Base-by-base conservation (phyloP, 2,888 invertebrate species). In the Epirrita christyi region DNA sequence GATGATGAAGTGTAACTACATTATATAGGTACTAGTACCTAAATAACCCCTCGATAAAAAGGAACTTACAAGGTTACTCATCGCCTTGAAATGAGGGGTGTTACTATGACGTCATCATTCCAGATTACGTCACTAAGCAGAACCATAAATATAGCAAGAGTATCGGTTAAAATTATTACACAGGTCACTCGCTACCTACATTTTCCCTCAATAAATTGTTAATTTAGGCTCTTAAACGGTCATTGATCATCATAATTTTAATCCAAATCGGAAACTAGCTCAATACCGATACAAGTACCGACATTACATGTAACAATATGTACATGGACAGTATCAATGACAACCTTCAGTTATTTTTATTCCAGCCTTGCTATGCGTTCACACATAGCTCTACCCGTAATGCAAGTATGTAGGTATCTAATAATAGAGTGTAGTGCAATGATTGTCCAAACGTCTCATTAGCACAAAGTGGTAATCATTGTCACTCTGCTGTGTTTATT, bases 391-490 rank as follows among this genome's bases (percentile, higher is more conserved):
- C 21, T 44, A 34, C 44, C n/a, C 6, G 40, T 46, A 41, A 46
- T 46, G 55, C 45, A 36, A 27, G 49, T 44, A 9, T 7, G 2
- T 32, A 32, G 8, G n/a, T n/a, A n/a, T n/a, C 4, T 21, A 21
- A 41, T 21, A 41, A 41, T 42, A 42, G 32, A 37, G 44, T 46
- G 45, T n/a, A 46, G 29, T 28, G 43, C 38, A 13, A 10, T 28
- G 29, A 46, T 55, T 54, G 46, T 32, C 41, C 32, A 50, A 59
- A 55, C 59, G 50, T 32, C 48, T 64, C 55, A 62, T 64, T 62
- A 61, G 40, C 56, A 44, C 51, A 51, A 49, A 59, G 47, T 46
- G 15, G 15, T n/a, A 3, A 28, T 4, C 34, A 38, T 38, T 38
- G 45, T 40, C 29, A 11, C 32, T 10, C 9, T 15, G 11, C 53